Evolutionary conservation across 2,888 invertebrate genomes (phyloP), one percentile per base, ranked within the genome.

Genomic region (Carterocephalus palaemon): DNA sequence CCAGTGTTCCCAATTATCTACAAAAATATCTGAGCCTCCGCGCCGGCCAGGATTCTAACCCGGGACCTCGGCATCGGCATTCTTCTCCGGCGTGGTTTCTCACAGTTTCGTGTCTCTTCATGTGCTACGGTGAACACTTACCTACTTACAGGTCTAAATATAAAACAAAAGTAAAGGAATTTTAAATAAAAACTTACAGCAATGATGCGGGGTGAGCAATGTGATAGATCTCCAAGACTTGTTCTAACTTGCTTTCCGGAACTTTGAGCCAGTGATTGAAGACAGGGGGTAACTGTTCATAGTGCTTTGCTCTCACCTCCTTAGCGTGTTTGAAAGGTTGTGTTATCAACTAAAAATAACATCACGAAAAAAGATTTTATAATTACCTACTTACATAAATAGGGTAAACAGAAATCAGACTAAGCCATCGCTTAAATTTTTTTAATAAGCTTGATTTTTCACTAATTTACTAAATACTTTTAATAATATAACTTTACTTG

Each of bases 181-280:
- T 28, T 2, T 28, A 20, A 5, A 9, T 31, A 17, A 1, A 32
- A 6, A 32, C 33, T 20, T 33, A 33, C 33, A 33, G 4, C 1
- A 23, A 13, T n/a, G 2, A 2, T 2, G 22, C 12, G 13, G 5
- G 8, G 15, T 23, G 3, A 4, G 6, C 12, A 8, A 7, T 22
- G 2, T 8, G 13, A 7, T 4, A 8, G 1, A 13, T 9, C 4
- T 22, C 13, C 6, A 5, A 6, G 3, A 34, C 4, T 6, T 4
- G 1, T 2, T 34, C n/a, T 2, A 34, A 3, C 8, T 43, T 43
- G 3, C 26, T n/a, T 19, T 34, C 20, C 0, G 34, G 28, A 5
- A 36, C 16, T 16, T 36, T 28, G 2, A 43, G 28, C 42, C 42
- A 43, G 16, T 29, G 13, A 20, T 43, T 34, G n/a, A 43, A 20